Evolutionary conservation across 2,888 invertebrate genomes (phyloP), one percentile per base, ranked within the genome.

Genomic region (Xestia sexstrigata): DNA sequence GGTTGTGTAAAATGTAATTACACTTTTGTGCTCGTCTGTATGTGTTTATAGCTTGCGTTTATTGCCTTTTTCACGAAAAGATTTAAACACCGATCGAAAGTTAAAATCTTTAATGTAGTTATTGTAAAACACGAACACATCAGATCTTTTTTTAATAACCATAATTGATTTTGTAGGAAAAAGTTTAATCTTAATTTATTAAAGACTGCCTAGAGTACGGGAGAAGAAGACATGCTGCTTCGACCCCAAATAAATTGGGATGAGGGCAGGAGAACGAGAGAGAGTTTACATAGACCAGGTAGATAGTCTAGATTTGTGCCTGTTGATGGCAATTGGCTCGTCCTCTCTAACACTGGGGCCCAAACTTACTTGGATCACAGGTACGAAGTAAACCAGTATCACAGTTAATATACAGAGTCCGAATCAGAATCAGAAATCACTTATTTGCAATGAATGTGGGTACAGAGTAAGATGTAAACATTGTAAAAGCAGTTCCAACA

Each of bases 21-120:
- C 42, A 65, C 55, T 76, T 68, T 58, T 78, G 81, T 68, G 8
- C 5, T 45, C 45, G 52, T 26, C 67, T 79, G 70, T 86, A 76
- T 62, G 13, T 71, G 55, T 78, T 68, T 49, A 75, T 62, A 30
- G 52, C 39, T 70, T 60, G 58, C 39, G 45, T 74, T 82, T 77
- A 85, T 79, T 81, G 45, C 55, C 35, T 85, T 87, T 83, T 84
- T 81, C 75, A 55, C 67, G 49, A 78, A 81, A 87, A 78, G 77
- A 45, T 81, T 87, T 74, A 70, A 80, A 63, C n/a, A 62, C 26
- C n/a, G 20, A 77, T 70, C 72, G 78, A 87, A 80, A 82, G 83
- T 78, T 81, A 68, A 73, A 78, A 78, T 35, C 49, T 62, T 58
- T 76, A 67, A 67, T 78, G 26, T 67, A 52, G 52, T 62, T 49